phyloP scores from a whole-genome alignment of 2,888 invertebrate genomes.

The Eristalis arbustorum region DNA sequence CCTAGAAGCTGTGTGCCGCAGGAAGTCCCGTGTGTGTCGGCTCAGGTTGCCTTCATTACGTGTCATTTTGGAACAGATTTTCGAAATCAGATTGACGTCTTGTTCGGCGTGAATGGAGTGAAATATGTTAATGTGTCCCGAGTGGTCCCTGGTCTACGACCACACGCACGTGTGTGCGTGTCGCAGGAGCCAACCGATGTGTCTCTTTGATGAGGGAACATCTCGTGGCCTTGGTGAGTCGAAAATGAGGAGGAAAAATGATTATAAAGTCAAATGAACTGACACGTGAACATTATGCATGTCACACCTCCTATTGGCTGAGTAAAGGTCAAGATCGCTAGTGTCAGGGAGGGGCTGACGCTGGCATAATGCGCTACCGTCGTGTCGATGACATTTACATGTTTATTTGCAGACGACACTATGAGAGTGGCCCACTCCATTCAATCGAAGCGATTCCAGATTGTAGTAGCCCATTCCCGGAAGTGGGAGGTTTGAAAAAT shows the following conservation, averaged over 20 bases:
- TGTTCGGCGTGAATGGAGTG: conserved; percentile 15
- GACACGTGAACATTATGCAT: not conserved
- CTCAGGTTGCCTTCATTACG: conserved; percentile 19
- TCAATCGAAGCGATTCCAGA: not conserved
- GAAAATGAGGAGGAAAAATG: not conserved
- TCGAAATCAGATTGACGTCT: conserved; percentile 43
- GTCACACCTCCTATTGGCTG: not conserved
- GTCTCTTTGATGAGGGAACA: too few relatives aligned
- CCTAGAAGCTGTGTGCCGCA: not conserved
- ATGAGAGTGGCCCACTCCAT: not conserved
- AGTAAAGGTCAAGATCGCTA: not conserved
- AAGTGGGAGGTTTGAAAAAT: not conserved
- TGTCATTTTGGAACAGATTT: conserved; percentile 37
- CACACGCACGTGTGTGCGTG: not conserved
- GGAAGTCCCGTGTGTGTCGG: not conserved
- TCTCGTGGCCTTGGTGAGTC: not conserved
- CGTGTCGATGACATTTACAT: not conserved
- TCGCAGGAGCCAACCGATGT: not conserved
- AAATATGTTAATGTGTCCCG: conserved; percentile 34
- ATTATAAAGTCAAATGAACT: not conserved
- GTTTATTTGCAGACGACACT: not conserved
- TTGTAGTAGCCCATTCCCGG: not conserved
- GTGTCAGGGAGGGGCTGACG: not conserved
- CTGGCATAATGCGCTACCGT: not conserved
- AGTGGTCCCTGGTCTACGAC: not conserved